Conservation (phyloP, 1,140 invertebrate genomes). For the Pygmarrhopalites habei region DNA sequence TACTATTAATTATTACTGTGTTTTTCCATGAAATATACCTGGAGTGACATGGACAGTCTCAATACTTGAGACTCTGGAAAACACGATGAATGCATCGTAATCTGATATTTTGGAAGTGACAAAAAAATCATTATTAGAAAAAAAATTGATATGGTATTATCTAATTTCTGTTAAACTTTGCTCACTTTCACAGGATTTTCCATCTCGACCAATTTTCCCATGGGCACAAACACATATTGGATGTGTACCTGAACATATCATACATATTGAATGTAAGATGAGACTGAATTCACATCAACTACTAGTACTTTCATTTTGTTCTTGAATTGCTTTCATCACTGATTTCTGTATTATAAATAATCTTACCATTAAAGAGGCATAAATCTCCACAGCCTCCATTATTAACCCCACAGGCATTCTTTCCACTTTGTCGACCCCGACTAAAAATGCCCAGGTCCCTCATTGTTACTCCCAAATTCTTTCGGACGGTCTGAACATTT, state of each 20-base stretch:
- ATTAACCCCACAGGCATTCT: constrained; percentile 58
- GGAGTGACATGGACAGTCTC: constrained; percentile 66
- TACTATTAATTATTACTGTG: too few species aligned
- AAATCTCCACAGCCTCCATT: constrained; percentile 73
- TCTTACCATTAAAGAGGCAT: constrained; percentile 73
- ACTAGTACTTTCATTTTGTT: too few species aligned
- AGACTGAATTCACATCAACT: too few species aligned
- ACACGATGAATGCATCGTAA: constrained; percentile 68
- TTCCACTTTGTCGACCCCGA: constrained; percentile 50
- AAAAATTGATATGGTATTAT: constrained; percentile 4
- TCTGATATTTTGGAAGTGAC: constrained; percentile 43
- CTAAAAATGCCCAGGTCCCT: constrained; percentile 56
- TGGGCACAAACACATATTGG: constrained; percentile 66
- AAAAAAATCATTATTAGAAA: constrained; percentile 43
- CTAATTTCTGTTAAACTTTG: constrained; percentile 41
- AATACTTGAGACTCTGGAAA: constrained; percentile 62
- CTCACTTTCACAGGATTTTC: constrained; percentile 53
- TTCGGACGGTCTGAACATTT: constrained; percentile 50
- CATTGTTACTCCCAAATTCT: constrained; percentile 57
- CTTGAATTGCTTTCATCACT: too few species aligned
- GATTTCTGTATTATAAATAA: too few species aligned
- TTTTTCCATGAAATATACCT: too few species aligned
- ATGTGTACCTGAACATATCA: too few species aligned
- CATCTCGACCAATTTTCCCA: constrained; percentile 57
- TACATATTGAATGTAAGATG: too few species aligned